A percentile compares a stretch with the other conserved stretches of the same genome.
Conservation (phyloP, 2,113 vertebrate species). For the Callipepla squamata region DNA sequence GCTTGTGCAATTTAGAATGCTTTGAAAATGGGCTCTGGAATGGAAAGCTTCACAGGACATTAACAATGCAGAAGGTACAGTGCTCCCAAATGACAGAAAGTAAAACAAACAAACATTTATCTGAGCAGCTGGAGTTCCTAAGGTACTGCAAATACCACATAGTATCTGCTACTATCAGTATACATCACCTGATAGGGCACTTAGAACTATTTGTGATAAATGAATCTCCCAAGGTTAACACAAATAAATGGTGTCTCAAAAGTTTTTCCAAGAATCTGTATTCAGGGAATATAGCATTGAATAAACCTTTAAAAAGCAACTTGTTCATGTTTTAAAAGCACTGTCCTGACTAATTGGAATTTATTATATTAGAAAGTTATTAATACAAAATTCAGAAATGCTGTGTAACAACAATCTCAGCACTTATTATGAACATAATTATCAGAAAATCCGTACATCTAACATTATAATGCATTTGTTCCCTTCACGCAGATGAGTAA, state of each 20-base stretch:
- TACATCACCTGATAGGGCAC: not conserved
- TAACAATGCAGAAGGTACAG: not conserved
- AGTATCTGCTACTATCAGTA: not conserved
- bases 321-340: slow-evolving; percentile 39
- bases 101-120: slow-evolving; percentile 2
- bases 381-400: slow-evolving; percentile 49
- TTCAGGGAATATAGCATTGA: not conserved
- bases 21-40: slow-evolving; percentile 14
- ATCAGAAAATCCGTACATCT: slow-evolving; percentile 30
- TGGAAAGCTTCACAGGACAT: slow-evolving; percentile 3
- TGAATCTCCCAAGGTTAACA: not conserved
- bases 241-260: not conserved
- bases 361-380: slow-evolving; percentile 54
- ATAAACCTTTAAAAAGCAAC: slow-evolving; percentile 38
- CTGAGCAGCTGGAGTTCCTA: not conserved
- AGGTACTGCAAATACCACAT: not conserved
- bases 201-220: not conserved
- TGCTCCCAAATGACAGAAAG: slow-evolving; percentile 4
- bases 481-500: not conserved
- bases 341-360: not conserved
- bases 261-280: not conserved
- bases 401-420: slow-evolving; percentile 23
- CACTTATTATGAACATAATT: slow-evolving; percentile 27
- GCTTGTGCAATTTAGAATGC: not conserved
- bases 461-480: slow-evolving; percentile 51